Evolutionary conservation across 92 coral and sea anemone genomes (phyloP).

Genomic region (Meandrina meandrites): DNA sequence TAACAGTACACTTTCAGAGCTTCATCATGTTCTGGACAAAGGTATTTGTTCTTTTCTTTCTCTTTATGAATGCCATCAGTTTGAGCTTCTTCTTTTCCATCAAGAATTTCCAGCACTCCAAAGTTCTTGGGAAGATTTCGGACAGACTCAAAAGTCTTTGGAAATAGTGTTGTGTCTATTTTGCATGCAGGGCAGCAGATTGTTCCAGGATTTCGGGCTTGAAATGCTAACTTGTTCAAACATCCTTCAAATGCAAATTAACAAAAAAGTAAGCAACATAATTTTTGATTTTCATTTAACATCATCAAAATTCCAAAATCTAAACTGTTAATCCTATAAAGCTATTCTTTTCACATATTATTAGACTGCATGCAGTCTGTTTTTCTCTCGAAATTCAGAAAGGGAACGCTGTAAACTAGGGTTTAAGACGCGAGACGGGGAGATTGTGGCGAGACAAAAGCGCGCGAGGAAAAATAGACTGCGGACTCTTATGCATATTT

Average conservation of each 20-base stretch:
- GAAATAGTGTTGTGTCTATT: constrained; percentile 67
- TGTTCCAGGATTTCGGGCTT: constrained; percentile 56
- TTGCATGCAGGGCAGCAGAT: constrained; percentile 90
- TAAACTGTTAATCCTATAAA: no score
- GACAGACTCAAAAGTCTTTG: constrained; percentile 52
- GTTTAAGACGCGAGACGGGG: no score
- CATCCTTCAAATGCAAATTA: constrained; percentile 57
- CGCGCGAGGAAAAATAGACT: no score
- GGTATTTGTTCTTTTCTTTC: constrained; percentile 62
- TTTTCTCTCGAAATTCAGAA: no score
- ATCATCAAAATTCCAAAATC: no score
- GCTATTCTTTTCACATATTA: no score
- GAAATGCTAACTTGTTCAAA: constrained; percentile 76
- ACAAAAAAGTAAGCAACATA: neutral
- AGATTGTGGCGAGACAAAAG: no score
- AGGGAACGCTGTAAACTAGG: no score
- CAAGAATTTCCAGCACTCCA: constrained; percentile 87
- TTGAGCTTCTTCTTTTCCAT: constrained; percentile 56
- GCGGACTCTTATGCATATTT: no score
- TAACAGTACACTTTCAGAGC: constrained; percentile 87
- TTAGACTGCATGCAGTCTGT: no score
- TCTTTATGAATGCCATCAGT: constrained; percentile 33
- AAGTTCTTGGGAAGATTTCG: constrained; percentile 83
- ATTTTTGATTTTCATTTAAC: no score
- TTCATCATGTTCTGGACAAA: constrained; percentile 90